Percentiles rank a stretch among this genome's conserved stretches.
Evolutionary conservation across 2,888 invertebrate species (phyloP).

Genomic region (Scaptomyza polygonia): DNA sequence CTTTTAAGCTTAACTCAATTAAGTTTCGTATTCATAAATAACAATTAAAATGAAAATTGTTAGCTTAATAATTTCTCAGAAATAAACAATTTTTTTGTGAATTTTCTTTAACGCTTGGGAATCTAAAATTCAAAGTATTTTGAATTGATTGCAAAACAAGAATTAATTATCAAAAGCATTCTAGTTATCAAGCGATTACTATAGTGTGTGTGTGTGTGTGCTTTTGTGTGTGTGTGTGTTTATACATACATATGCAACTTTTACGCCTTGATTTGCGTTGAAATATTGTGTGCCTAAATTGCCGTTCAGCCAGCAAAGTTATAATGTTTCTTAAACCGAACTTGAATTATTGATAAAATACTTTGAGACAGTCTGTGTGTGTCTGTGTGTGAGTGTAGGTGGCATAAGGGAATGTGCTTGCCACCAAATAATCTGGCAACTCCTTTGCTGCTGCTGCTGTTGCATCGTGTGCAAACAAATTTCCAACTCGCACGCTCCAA

Average conservation of each 20-base stretch:
- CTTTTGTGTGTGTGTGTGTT: not conserved
- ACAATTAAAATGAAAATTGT: not conserved
- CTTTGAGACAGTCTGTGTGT: constrained; percentile 40
- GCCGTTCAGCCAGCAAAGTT: constrained; percentile 37
- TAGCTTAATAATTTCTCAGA: not conserved
- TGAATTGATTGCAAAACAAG: not conserved
- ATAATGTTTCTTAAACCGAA: constrained; percentile 48
- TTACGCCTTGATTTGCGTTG: constrained; percentile 4
- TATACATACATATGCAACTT: not conserved
- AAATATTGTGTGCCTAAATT: constrained; percentile 38
- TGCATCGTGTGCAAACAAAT: constrained; percentile 51
- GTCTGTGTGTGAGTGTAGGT: not conserved
- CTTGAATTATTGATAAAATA: constrained; percentile 69
- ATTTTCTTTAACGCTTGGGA: not conserved
- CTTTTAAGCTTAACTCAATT: not conserved
- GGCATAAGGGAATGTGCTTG: not conserved
- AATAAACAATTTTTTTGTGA: not conserved
- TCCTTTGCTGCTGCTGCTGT: constrained; percentile 1
- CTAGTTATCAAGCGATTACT: not conserved
- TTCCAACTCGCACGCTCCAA: constrained; percentile 61
- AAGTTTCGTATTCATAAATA: not conserved
- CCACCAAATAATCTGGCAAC: not conserved
- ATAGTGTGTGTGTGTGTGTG: not conserved
- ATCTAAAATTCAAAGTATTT: not conserved
- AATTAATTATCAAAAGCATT: not conserved